phyloP scores from a whole-genome alignment of 2,797 vertebrate genomes.

The Oreochromis grahami region DNA sequence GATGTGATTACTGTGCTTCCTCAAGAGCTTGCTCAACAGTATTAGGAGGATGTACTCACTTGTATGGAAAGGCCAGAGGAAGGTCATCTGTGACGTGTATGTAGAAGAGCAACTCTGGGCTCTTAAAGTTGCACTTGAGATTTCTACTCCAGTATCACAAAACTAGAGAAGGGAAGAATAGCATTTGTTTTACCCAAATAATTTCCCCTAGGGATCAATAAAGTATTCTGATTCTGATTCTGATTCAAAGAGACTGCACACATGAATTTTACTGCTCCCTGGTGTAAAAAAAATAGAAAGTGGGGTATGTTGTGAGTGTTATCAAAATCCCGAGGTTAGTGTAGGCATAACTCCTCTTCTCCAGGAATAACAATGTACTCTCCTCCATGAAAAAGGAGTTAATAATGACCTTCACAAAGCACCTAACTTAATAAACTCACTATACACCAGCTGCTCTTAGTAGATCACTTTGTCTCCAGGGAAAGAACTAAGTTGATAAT shows the following conservation, averaged over 20 bases:
- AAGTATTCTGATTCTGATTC: too few relatives aligned
- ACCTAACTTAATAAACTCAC: background rate
- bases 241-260: background rate
- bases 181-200: background rate
- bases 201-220: too few relatives aligned
- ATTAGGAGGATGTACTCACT: constrained; percentile 11
- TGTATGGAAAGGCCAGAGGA: background rate
- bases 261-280: background rate
- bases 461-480: background rate
- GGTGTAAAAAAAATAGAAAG: background rate
- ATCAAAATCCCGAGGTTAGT: background rate
- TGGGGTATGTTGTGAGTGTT: background rate
- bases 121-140: background rate
- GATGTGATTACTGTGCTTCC: background rate
- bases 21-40: background rate
- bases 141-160: background rate
- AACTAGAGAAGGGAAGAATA: background rate
- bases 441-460: background rate
- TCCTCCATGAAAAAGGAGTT: background rate
- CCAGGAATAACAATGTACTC: background rate
- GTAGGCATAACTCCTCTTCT: background rate
- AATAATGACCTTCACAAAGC: background rate
- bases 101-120: background rate
- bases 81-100: background rate
- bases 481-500: background rate